Base-by-base conservation (phyloP, 2,797 vertebrate species). In the Coranthus polyacanthus region DNA sequence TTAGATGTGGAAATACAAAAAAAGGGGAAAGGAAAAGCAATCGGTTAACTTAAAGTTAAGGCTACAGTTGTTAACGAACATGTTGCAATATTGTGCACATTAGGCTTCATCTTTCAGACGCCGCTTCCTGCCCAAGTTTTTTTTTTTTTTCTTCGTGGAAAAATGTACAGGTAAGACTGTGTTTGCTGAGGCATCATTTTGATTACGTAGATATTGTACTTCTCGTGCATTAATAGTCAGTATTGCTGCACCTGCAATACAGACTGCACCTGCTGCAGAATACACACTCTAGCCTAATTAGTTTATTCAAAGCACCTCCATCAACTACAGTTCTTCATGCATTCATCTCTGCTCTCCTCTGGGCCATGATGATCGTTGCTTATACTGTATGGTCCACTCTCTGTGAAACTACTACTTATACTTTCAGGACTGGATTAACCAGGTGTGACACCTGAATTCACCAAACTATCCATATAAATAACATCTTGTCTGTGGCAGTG, bases 1-100 rank as follows among this genome's bases (percentile, higher is more conserved):
- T 93, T 93, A 93, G 90, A 92, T 83, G 92, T 92, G 90, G 92
- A 93, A 93, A 93, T 92, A 88, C 85, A 87, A 77, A 85, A 82
- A 81, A 82, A 81, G 21, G 6, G 18, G 37, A 46, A 55, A 63
- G 79, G 69, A 73, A 76, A 82, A 82, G 85, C 88, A 88, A 92
- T 91, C 78, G 86, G 87, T 90, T 92, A 88, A 89, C 64, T 90
- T 86, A 83, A 91, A 92, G 86, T 89, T 89, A 86, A 88, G 68
- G 75, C 79, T 71, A 79, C 69, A 69, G 72, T 88, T 87, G 84
- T 86, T 89, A 79, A 85, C 88, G 72, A 88, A 87, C 77, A 77
- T 55, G 26, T 21, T 81, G 72, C 75, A 82, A 72, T 83, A 82
- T 83, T 72, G 70, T 52, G 56, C 69, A 72, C 77, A 76, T 87